phyloP scores from a whole-genome alignment of 2,888 invertebrate genomes.

The Xestia rhomboidea region DNA sequence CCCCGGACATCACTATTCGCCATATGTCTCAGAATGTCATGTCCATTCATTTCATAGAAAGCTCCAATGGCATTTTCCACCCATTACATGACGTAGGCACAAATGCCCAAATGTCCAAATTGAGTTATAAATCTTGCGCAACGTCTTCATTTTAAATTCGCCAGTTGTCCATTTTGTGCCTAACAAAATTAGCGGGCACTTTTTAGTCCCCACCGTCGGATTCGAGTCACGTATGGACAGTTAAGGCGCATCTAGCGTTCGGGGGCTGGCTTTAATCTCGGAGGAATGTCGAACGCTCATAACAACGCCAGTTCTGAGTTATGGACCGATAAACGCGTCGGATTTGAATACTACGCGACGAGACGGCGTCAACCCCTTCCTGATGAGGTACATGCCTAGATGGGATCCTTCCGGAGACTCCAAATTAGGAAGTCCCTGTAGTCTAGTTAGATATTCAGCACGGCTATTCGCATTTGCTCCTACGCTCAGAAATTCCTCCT shows the following conservation, averaged over 20 bases:
- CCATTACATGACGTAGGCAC: constrained; percentile 64
- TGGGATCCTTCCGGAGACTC: constrained; percentile 65
- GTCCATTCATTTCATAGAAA: constrained; percentile 54
- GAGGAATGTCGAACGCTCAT: constrained; percentile 83
- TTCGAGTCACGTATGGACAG: constrained; percentile 82
- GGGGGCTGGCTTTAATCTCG: constrained; percentile 83
- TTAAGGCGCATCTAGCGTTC: constrained; percentile 73
- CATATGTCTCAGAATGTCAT: constrained; percentile 53
- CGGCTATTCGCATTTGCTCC: constrained; percentile 52
- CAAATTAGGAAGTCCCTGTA: constrained; percentile 64
- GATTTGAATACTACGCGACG: constrained; percentile 83
- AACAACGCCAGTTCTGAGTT: constrained; percentile 82
- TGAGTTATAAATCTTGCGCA: constrained; percentile 77
- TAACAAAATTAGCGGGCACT: constrained; percentile 82
- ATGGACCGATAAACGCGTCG: constrained; percentile 85
- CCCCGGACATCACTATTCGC: constrained; percentile 38
- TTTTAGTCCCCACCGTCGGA: constrained; percentile 71
- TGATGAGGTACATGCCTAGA: constrained; percentile 70
- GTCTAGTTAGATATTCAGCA: constrained; percentile 59
- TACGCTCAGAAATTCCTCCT: constrained; percentile 31
- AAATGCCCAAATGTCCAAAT: constrained; percentile 72
- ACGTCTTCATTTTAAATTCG: constrained; percentile 77
- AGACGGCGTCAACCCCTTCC: constrained; percentile 77
- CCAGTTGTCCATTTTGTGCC: constrained; percentile 73
- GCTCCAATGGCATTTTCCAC: constrained; percentile 60